Conservation (phyloP, 2,113 vertebrate genomes). For the Pseudorectes ferrugineus region DNA sequence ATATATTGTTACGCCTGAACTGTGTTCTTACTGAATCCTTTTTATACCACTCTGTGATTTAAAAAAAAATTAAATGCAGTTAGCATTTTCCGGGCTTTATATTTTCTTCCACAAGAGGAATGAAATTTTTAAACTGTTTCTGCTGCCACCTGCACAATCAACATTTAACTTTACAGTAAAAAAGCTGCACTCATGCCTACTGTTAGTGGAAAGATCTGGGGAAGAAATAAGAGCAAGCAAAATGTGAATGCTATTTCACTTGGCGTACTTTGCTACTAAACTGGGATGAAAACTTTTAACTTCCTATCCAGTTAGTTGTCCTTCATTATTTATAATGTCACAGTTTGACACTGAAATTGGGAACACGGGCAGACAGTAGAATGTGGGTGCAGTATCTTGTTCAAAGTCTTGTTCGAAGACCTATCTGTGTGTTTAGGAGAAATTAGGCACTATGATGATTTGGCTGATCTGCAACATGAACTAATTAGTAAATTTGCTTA, state of each 20-base stretch:
- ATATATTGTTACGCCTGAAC: neutral
- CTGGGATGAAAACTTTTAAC: neutral
- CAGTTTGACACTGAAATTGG: neutral
- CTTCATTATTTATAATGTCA: neutral
- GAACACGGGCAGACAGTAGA: neutral
- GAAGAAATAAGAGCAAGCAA: neutral
- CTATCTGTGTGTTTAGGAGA: neutral
- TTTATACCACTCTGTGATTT: neutral
- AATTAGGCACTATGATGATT: neutral
- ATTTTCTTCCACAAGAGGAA: neutral
- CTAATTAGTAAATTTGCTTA: neutral
- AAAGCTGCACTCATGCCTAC: neutral
- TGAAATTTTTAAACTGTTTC: neutral
- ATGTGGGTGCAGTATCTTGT: neutral
- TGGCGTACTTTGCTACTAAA: neutral
- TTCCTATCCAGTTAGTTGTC: neutral
- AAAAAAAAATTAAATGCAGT: neutral
- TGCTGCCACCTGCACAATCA: neutral
- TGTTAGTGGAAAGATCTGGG: neutral
- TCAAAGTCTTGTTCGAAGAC: neutral
- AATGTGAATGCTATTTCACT: neutral
- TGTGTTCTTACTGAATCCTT: neutral
- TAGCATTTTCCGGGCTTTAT: neutral
- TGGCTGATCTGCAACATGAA: neutral
- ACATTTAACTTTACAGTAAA: neutral